Conservation (phyloP, 2,113 vertebrate species). For the Gasterosteus aculeatus region DNA sequence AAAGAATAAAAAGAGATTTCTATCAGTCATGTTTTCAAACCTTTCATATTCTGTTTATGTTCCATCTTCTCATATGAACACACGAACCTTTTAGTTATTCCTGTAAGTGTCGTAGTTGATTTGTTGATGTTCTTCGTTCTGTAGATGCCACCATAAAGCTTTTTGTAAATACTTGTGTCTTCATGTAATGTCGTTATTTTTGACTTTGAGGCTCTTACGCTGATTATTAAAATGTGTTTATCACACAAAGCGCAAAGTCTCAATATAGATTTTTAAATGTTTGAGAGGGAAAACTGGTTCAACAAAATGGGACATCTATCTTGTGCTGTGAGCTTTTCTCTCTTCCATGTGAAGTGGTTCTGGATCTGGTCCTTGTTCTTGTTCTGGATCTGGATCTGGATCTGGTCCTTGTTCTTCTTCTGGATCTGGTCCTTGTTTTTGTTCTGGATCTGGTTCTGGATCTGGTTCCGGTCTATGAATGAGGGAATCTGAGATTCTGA, state of each 20-base stretch:
- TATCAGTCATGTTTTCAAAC: not conserved
- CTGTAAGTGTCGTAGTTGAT: not conserved
- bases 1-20: not conserved
- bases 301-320: not conserved
- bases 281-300: not conserved
- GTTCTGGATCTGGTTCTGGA: too few relatives aligned
- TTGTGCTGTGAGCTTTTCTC: too few relatives aligned
- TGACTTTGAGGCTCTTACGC: not conserved
- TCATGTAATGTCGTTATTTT: not conserved
- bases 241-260: too few relatives aligned
- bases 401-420: too few relatives aligned
- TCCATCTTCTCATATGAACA: too few relatives aligned
- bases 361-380: too few relatives aligned
- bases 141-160: not conserved
- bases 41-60: not conserved
- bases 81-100: not conserved
- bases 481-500: too few relatives aligned
- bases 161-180: slow-evolving; percentile 2
- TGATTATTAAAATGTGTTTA: not conserved
- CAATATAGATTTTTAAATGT: too few relatives aligned
- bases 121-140: not conserved
- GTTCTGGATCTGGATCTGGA: too few relatives aligned
- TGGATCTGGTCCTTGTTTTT: too few relatives aligned
- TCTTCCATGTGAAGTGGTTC: too few relatives aligned
- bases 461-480: too few relatives aligned